Percentiles rank a stretch among this genome's conserved stretches.
Conservation (phyloP, 2,888 invertebrate genomes). For the Halocaridina rubra region DNA sequence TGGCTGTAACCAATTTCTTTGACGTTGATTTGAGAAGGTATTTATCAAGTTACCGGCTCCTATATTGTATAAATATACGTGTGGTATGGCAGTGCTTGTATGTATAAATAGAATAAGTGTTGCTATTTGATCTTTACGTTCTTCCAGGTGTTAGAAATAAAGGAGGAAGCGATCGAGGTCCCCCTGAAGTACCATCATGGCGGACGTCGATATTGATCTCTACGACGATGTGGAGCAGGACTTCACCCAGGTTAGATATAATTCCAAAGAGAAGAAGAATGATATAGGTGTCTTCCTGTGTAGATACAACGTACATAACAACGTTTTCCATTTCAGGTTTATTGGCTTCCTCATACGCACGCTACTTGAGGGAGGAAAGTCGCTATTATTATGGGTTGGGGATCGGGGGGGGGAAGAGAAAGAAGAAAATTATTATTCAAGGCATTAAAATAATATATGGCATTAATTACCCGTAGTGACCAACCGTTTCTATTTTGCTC, state of each 20-base stretch:
- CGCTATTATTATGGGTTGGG: too few species aligned
- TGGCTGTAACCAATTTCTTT: neutral
- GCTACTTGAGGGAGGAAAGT: too few species aligned
- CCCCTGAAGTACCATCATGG: constrained; percentile 37
- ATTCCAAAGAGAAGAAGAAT: too few species aligned
- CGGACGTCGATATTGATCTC: constrained; percentile 63
- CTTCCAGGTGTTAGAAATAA: neutral
- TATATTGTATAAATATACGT: neutral
- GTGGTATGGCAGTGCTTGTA: neutral
- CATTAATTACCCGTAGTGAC: too few species aligned
- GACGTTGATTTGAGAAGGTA: neutral
- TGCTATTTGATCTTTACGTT: neutral
- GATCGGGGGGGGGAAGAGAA: too few species aligned
- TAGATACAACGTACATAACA: too few species aligned
- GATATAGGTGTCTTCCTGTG: too few species aligned
- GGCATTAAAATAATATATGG: too few species aligned
- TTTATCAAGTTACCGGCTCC: neutral
- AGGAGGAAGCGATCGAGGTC: neutral
- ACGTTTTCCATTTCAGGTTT: too few species aligned
- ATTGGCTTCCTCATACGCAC: too few species aligned
- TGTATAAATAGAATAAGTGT: neutral
- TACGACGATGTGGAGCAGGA: constrained; percentile 63
- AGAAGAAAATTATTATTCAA: too few species aligned
- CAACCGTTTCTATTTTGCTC: too few species aligned
- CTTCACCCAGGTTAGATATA: constrained; percentile 60